phyloP scores from a whole-genome alignment of 2,113 vertebrate species.

The Ammodytes dubius region DNA sequence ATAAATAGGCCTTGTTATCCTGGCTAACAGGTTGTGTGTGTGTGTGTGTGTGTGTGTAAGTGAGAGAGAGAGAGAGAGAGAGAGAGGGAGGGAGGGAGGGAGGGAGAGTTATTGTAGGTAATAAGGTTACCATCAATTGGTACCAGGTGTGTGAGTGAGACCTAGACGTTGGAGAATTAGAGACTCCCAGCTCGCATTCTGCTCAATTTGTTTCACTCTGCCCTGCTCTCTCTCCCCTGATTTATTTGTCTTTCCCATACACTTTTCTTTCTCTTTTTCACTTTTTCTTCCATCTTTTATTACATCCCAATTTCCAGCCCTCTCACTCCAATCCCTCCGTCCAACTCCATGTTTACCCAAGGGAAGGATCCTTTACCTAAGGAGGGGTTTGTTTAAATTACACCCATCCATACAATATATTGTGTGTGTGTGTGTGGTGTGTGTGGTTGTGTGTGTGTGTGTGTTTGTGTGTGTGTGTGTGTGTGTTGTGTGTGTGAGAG shows the following conservation, averaged over 20 bases:
- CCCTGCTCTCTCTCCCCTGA: constrained; percentile 30
- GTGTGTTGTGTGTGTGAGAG: background rate
- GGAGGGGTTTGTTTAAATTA: constrained; percentile 40
- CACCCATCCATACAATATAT: constrained; percentile 16
- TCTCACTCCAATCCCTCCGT: constrained; percentile 21
- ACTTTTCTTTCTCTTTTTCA: constrained; percentile 24
- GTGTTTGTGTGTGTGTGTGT: too few relatives aligned
- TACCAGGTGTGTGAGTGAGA: constrained; percentile 68
- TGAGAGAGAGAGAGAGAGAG: background rate
- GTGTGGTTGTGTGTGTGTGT: too few relatives aligned
- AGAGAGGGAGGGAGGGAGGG: constrained; percentile 10
- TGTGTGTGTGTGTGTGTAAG: constrained; percentile 23
- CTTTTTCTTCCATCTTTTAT: constrained; percentile 17
- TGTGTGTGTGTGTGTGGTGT: background rate
- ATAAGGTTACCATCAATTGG: constrained; percentile 71
- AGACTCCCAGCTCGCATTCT: constrained; percentile 48
- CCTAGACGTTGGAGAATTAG: constrained; percentile 48
- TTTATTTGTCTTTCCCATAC: constrained; percentile 45
- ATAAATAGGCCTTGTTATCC: constrained; percentile 63
- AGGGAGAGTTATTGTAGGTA: constrained; percentile 46
- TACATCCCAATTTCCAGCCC: constrained; percentile 18
- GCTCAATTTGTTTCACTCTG: constrained; percentile 64
- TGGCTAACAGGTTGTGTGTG: constrained; percentile 45
- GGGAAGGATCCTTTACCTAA: constrained; percentile 31
- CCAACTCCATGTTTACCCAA: constrained; percentile 26